A percentile compares a stretch with the other conserved stretches of the same genome.
Evolutionary conservation across 2,113 vertebrate genomes (phyloP).

Genomic region (Carassius gibelio): DNA sequence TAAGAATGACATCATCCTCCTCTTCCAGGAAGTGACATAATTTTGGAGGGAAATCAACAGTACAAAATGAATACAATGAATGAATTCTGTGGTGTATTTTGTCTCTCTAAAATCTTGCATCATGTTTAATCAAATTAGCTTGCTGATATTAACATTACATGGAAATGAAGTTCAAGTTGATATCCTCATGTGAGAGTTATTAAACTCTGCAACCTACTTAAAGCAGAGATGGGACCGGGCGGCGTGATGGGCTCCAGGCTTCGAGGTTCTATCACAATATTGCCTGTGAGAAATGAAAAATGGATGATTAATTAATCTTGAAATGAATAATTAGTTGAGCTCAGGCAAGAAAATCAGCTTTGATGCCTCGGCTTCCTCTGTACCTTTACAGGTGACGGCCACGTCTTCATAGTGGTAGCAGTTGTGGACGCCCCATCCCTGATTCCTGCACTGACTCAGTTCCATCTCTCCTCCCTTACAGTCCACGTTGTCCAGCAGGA

Average conservation of each 20-base stretch:
- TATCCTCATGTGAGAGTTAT: neutral
- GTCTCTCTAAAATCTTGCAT: neutral
- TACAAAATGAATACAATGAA: neutral
- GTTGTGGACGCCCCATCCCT: constrained; percentile 94
- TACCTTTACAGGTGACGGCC: constrained; percentile 87
- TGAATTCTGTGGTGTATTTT: neutral
- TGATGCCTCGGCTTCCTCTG: neutral
- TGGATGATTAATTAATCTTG: neutral
- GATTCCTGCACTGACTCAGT: constrained; percentile 86
- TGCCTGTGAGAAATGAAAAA: constrained; percentile 71
- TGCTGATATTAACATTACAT: neutral
- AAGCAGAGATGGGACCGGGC: constrained; percentile 47
- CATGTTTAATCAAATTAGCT: neutral
- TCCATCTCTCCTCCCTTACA: constrained; percentile 84
- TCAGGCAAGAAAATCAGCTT: too few species aligned
- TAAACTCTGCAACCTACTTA: constrained; percentile 65
- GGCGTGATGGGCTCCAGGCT: constrained; percentile 63
- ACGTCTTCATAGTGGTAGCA: constrained; percentile 98
- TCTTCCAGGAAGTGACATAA: neutral
- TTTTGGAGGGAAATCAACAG: neutral
- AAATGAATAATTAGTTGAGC: neutral
- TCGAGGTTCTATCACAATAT: constrained; percentile 53
- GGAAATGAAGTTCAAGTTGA: neutral
- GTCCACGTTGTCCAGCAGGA: constrained; percentile 93
- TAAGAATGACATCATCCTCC: neutral